These are phyloP conservation scores for Hemaris fuciformis DNA, from an alignment of 2,888 invertebrate species.

Conservation along the genomic window DNA sequence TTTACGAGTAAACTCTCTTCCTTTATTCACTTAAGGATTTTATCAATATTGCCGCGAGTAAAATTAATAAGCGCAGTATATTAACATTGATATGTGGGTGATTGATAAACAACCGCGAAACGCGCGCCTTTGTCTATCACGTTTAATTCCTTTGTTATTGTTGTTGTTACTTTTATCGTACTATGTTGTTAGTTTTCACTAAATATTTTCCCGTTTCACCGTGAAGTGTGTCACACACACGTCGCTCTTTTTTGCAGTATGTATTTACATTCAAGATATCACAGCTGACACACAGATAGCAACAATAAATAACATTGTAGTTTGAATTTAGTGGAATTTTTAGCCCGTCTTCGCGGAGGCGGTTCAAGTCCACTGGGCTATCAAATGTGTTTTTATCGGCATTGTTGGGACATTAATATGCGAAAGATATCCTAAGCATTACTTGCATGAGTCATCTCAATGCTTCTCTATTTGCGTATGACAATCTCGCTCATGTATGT, in stretches of 20 bases:
- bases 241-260: not conserved
- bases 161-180: conserved; percentile 15
- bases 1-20: not conserved
- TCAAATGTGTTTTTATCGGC: not conserved
- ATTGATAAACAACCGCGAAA: conserved; percentile 18
- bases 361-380: not conserved
- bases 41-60: not conserved
- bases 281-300: not conserved
- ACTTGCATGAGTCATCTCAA: not conserved
- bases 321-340: not conserved
- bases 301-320: not conserved
- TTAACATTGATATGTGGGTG: conserved; percentile 25
- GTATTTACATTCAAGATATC: not conserved
- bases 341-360: not conserved
- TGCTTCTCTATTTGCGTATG: not conserved
- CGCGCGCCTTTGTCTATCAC: conserved; percentile 21
- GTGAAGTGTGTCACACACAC: not conserved
- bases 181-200: not conserved
- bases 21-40: not conserved
- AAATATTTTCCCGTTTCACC: not conserved
- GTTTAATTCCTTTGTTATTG: conserved; percentile 17
- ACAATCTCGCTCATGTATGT: not conserved
- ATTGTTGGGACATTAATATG: not conserved
- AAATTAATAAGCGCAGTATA: not conserved
- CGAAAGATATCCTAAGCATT: not conserved